These are phyloP conservation scores for Mesochorus sp. DNA, from an alignment of 2,888 invertebrate genomes.

Conservation along the genomic window DNA sequence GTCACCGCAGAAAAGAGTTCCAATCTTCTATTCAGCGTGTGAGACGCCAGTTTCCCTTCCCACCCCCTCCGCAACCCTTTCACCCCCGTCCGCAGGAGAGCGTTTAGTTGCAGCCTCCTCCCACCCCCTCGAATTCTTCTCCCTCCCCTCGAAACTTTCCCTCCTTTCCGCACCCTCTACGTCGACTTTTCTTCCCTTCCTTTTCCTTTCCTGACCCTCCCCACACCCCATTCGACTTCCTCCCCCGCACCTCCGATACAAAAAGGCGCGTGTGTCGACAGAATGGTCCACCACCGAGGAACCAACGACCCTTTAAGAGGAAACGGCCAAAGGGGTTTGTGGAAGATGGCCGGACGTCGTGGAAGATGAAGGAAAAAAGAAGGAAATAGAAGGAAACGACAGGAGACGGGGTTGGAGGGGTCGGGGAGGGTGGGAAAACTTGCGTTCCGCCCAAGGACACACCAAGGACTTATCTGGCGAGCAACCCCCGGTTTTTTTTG, in stretches of 20 bases:
- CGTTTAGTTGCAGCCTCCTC: slow-evolving; percentile 27
- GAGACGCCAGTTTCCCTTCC: slow-evolving; percentile 17
- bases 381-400: no score
- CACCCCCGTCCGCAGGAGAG: slow-evolving; percentile 56
- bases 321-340: slow-evolving; percentile 69
- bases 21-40: slow-evolving; percentile 80
- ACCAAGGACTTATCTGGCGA: slow-evolving; percentile 64
- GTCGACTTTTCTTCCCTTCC: slow-evolving; percentile 3
- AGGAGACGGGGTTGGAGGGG: no score
- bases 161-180: slow-evolving; percentile 4
- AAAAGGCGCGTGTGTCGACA: slow-evolving; percentile 20
- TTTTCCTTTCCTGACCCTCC: slow-evolving; percentile 12
- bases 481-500: not conserved
- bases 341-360: slow-evolving; percentile 72
- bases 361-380: slow-evolving; percentile 54
- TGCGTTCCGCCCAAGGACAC: no score
- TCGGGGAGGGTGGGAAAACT: no score
- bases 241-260: slow-evolving; percentile 9
- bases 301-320: slow-evolving; percentile 62
- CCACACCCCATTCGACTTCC: slow-evolving; percentile 12
- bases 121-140: not conserved
- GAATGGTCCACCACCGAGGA: slow-evolving; percentile 48
- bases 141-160: not conserved
- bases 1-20: slow-evolving; percentile 81
- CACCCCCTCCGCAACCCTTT: slow-evolving; percentile 19